Base-by-base conservation (phyloP, 2,797 vertebrate genomes). In the Euthynnus affinis region DNA sequence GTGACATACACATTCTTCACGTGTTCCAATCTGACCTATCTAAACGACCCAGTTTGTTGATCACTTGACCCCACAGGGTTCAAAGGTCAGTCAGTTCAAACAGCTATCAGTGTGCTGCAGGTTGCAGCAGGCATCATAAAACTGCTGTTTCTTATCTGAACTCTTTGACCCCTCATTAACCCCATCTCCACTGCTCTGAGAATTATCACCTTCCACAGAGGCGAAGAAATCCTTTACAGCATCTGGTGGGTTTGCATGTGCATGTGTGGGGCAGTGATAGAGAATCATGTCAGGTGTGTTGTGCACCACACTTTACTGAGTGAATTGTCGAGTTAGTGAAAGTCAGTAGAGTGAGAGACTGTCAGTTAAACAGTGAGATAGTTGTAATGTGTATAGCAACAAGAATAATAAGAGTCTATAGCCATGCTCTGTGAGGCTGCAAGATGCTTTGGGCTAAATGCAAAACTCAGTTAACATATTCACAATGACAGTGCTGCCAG, bases 141-240 rank as follows among this genome's bases (percentile, higher is more conserved):
- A 84, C 74, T 27, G 73, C 74, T 85, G 81, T 87, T 85, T 87
- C 88, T 91, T 91, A 91, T 93, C 88, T 76, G 75, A 81, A 89
- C 88, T 78, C 88, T 92, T 91, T 94, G 92, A 93, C 93, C 93
- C 88, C 93, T 91, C 91, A 93, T 94, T 94, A 94, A 93, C 88
- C 91, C 74, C 66, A 32, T 78, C 69, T n/a, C 64, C 20, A 18
- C 83, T 1, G 70, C 68, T 23, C 25, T 4, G 75, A 90, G 87
- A 94, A 74, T 89, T 80, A 93, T 92, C 90, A 68, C 89, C 90
- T 82, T 88, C 81, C 83, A 74, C 78, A 15, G 37, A 77, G 79
- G 63, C 71, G 79, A 74, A 86, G 88, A 90, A 91, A 87, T 90
- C 87, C 87, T 90, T 88, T 85, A 83, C 83, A 91, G 88, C 93